A percentile compares a stretch with the other conserved stretches of the same genome.
These are phyloP conservation scores for Misgurnus mizolepis DNA, from an alignment of 2,113 vertebrate genomes.

Conservation along the genomic window DNA sequence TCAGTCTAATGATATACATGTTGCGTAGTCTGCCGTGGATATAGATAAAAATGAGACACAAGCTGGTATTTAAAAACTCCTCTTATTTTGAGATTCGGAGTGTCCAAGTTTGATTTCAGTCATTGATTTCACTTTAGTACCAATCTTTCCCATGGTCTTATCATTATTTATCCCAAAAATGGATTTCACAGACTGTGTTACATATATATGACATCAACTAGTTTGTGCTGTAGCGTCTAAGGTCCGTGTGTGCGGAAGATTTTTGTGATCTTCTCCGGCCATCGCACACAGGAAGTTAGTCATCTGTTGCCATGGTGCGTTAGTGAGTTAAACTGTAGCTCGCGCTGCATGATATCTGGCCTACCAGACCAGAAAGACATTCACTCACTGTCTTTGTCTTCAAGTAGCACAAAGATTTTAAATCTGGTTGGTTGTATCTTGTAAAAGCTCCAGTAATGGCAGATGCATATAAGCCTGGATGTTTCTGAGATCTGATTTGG, in stretches of 20 bases:
- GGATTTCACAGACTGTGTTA: too few relatives aligned
- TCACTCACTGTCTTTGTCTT: not conserved
- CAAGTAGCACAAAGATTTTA: not conserved
- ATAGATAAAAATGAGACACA: slow-evolving; percentile 23
- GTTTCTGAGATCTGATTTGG: not conserved
- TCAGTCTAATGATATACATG: slow-evolving; percentile 25
- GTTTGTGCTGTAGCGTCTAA: not conserved
- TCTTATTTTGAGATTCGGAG: too few relatives aligned
- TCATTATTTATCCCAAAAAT: too few relatives aligned
- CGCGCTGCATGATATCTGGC: slow-evolving; percentile 14
- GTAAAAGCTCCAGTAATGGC: not conserved
- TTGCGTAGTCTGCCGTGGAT: not conserved
- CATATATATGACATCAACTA: too few relatives aligned
- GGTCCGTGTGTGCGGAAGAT: not conserved
- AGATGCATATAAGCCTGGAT: not conserved
- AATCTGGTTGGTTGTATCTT: not conserved
- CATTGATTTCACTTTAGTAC: too few relatives aligned
- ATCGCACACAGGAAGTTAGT: slow-evolving; percentile 41
- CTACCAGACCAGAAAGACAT: slow-evolving; percentile 5
- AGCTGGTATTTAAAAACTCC: not conserved
- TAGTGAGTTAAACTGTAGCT: slow-evolving; percentile 11
- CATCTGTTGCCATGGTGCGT: slow-evolving; percentile 47
- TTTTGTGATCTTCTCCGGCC: slow-evolving; percentile 31
- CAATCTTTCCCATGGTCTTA: too few relatives aligned
- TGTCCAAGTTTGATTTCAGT: too few relatives aligned